Conservation (phyloP, 2,113 vertebrate genomes). For the Chunga burmeisteri region DNA sequence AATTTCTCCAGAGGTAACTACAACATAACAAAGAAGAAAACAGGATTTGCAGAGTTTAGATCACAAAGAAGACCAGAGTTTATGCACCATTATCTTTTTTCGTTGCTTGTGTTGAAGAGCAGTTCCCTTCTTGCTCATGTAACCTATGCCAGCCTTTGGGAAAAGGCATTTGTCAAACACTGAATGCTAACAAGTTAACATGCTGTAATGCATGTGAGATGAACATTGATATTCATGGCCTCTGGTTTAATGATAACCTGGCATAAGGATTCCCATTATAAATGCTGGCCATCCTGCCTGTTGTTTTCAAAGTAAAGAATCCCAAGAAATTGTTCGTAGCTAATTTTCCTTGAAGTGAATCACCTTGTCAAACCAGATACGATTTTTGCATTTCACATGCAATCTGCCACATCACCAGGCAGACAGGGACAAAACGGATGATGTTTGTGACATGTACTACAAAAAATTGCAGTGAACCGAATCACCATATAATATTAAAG, state of each 20-base stretch:
- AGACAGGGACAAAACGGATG: background rate
- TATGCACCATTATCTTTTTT: background rate
- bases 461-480: background rate
- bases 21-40: background rate
- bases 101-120: background rate
- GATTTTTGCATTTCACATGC: background rate
- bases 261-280: background rate
- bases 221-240: background rate
- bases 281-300: background rate
- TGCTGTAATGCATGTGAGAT: background rate
- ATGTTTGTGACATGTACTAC: background rate
- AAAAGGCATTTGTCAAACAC: background rate
- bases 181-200: background rate
- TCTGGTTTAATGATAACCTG: background rate
- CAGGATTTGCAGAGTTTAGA: background rate
- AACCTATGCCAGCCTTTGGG: background rate
- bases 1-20: background rate
- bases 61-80: background rate
- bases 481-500: background rate
- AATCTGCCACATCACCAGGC: background rate
- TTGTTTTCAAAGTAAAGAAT: background rate
- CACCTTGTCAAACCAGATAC: background rate
- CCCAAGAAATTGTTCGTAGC: background rate
- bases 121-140: background rate
- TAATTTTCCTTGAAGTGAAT: background rate